A percentile compares a stretch with the other conserved stretches of the same genome.
These are phyloP conservation scores for Hystrix cristata DNA, from an alignment of 2,113 vertebrate genomes.

Conservation along the genomic window DNA sequence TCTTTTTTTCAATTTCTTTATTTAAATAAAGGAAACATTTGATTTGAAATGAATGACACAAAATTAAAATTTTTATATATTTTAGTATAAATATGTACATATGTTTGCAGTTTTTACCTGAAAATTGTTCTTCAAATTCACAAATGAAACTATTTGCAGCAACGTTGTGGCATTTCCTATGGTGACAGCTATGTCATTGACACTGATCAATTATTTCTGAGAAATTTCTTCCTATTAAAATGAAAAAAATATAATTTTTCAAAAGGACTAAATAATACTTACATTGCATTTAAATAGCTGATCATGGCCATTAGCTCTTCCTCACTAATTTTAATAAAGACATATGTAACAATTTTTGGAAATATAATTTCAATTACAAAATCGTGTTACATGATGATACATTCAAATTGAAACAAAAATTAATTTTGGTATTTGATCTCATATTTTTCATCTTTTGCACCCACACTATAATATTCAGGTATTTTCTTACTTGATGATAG, in stretches of 20 bases:
- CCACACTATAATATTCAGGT: neutral
- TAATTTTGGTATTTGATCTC: neutral
- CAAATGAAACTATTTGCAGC: slow-evolving; percentile 88
- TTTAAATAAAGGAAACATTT: neutral
- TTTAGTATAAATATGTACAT: neutral
- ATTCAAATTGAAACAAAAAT: slow-evolving; percentile 31
- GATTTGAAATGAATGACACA: neutral
- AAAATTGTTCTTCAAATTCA: slow-evolving; percentile 86
- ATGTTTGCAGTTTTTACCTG: slow-evolving; percentile 86
- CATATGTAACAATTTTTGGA: neutral
- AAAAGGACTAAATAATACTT: neutral
- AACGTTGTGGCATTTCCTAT: slow-evolving; percentile 87
- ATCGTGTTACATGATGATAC: neutral
- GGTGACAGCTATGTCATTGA: slow-evolving; percentile 84
- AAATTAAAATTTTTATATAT: neutral
- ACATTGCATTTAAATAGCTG: neutral
- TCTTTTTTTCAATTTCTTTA: neutral
- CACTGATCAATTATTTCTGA: slow-evolving; percentile 90
- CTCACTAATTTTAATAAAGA: neutral
- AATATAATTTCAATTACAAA: neutral
- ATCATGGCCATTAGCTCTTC: neutral
- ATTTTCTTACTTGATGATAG: neutral
- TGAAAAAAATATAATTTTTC: slow-evolving; percentile 14
- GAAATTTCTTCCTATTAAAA: slow-evolving; percentile 90
- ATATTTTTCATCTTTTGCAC: neutral